Evolutionary conservation across 2,797 vertebrate genomes (phyloP), one percentile per base, ranked within the genome.

Genomic region (Peromyscus attwateri): DNA sequence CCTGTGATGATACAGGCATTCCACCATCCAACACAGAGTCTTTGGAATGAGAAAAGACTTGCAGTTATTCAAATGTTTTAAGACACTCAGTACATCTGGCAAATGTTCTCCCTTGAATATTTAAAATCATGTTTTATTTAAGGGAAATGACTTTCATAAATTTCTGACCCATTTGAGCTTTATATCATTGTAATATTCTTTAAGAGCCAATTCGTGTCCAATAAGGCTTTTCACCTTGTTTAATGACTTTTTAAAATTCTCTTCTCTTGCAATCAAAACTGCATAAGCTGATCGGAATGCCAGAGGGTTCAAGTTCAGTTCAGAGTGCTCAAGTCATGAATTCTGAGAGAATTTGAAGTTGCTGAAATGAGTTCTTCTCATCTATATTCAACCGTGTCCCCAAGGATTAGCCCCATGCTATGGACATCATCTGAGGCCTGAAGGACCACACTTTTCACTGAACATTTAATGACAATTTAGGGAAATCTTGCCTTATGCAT

Each of bases 161-260:
- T 98, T 97, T 97, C 96, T 97, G 96, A 97, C 91, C 92, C 96
- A 98, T 96, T 97, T 97, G 97, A 97, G 97, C 91, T 97, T 98
- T 97, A 96, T 97, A 97, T 97, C 97, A 97, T 81, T 96, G 80
- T 95, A 97, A 97, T 97, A 98, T 92, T 94, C 92, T 97, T 98
- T 97, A 98, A 97, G 96, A 98, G 97, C 87, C 92, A 94, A 95
- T 97, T 97, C 64, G 0, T 96, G 94, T 97, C 96, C 96, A 98
- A 97, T 96, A 98, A 97, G 94, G 81, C 68, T 97, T 97, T 98
- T 97, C 97, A 97, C 96, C 96, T 97, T 97, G 55, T 96, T 97
- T 98, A 98, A 98, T 96, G 95, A 97, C 96, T 97, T 97, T 96
- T 97, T 93, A 97, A 98, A 97, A 97, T 98, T 97, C 91, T 97